Conservation (phyloP, 2,797 vertebrate genomes). For the Crocodylus rhombifer region DNA sequence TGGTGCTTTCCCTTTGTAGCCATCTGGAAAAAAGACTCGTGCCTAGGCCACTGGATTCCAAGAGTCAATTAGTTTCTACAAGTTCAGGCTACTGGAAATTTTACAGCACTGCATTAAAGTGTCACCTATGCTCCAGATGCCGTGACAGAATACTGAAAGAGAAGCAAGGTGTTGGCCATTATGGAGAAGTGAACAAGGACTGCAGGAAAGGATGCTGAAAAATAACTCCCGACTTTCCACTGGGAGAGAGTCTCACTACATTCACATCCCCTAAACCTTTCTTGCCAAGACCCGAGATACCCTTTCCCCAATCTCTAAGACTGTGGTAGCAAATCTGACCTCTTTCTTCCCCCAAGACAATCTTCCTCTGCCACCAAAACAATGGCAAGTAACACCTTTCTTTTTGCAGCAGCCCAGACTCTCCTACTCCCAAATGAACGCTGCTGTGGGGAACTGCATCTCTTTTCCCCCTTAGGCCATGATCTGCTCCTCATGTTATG, state of each 20-base stretch:
- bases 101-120: conserved; percentile 4
- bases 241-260: background rate
- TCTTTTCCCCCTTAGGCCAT: background rate
- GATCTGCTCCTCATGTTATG: background rate
- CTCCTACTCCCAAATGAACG: too few relatives aligned
- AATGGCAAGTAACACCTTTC: background rate
- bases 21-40: background rate
- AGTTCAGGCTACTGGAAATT: background rate
- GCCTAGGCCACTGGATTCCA: conserved; percentile 29
- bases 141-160: background rate
- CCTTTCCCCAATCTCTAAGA: too few relatives aligned
- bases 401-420: background rate
- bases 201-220: background rate
- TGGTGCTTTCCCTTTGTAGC: conserved; percentile 21
- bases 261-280: background rate
- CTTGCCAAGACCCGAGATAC: background rate
- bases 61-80: background rate
- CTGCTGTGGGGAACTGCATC: background rate
- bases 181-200: background rate
- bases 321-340: background rate
- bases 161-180: background rate
- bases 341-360: background rate
- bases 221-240: background rate
- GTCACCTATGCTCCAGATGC: background rate
- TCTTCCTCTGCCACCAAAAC: background rate